Base-by-base conservation (phyloP, 1,140 invertebrate species). In the Muscidifurax raptorellus region DNA sequence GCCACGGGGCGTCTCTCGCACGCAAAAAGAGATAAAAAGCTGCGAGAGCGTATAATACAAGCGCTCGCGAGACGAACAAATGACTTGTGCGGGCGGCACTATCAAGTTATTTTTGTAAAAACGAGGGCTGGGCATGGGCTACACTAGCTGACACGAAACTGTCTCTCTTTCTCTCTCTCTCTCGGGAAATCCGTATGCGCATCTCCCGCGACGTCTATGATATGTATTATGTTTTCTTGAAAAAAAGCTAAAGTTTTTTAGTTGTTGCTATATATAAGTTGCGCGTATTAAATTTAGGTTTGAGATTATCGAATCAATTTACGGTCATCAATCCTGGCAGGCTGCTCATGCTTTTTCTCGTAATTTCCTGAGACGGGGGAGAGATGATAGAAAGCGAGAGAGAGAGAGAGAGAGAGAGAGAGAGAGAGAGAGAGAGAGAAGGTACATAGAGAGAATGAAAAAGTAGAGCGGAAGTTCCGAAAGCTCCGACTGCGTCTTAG, bases 81-180 rank as follows among this genome's bases (percentile, higher is more conserved):
- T 22, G 22, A 7, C 52, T 59, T 59, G 22, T 59, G 52, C 52
- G 52, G 18, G 52, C 22, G 52, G 52, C 18, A 47, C 40, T 80
- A 59, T 80, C 25, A 47, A 69, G 78, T 71, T 80, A 71, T 80
- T 69, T 71, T 47, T 18, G 25, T 80, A 6, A 28, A 80, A 69
- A 67, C 22, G 32, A 36, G 59, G 59, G 66, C 32, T 25, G 25
- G n/a, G 66, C 52, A 59, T 59, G 4, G 22, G 52, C 22, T 59
- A 59, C 44, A 13, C 52, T 59, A 59, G 52, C 66, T 80, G 66
- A 47, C 59, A 69, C 78, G 15, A 80, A 80, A 47, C 77, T 79
- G 40, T 40, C 52, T n/a, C n/a, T n/a, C n/a, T n/a, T n/a, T n/a
- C n/a, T n/a, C n/a, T n/a, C n/a, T n/a, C n/a, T n/a, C n/a, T n/a